Base-by-base conservation (phyloP, 2,797 vertebrate species). In the Caiman crocodilus region DNA sequence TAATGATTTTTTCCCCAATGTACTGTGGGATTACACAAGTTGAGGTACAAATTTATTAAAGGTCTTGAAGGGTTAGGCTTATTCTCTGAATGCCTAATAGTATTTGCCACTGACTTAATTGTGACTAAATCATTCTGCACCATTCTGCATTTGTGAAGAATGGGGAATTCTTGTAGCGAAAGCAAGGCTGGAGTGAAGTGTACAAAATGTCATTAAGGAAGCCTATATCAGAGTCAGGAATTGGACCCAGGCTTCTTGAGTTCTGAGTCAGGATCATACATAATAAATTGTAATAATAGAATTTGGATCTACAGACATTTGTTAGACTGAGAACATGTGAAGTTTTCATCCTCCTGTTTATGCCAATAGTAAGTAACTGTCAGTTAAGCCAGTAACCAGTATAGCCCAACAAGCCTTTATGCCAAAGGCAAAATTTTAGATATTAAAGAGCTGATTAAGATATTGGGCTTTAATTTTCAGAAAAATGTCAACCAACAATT, bases 331-430 rank as follows among this genome's bases (percentile, higher is more conserved):
- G 32, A 69, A 50, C 11, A n/a, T 67, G 81, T 50, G 90, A 87
- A 85, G 55, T 79, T 90, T 90, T 92, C 90, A 63, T 90, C 57
- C 84, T 96, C 92, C 88, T 76, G 75, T 83, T 94, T 87, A 76
- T 92, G 89, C 88, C 86, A 88, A 91, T 90, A 94, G 65, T 86
- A 67, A 90, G 79, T 87, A 81, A 71, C 87, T 92, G 86, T 76
- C 56, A 76, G 82, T 79, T 90, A 92, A 94, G 91, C 94, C 80
- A 88, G 88, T 82, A 78, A 63, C 57, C 84, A 0, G 7, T 83
- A 82, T 87, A 92, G 92, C 90, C 84, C 92, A 92, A 57, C 60
- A 58, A 85, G 92, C 84, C 93, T 94, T n/a, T 63, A 58, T 91
- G 93, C 95, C 94, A 94, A 90, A 93, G 76, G 14, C 30, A 59